Evolutionary conservation across 2,797 vertebrate genomes (phyloP), one percentile per base, ranked within the genome.

Genomic region (Pangasius djambal): DNA sequence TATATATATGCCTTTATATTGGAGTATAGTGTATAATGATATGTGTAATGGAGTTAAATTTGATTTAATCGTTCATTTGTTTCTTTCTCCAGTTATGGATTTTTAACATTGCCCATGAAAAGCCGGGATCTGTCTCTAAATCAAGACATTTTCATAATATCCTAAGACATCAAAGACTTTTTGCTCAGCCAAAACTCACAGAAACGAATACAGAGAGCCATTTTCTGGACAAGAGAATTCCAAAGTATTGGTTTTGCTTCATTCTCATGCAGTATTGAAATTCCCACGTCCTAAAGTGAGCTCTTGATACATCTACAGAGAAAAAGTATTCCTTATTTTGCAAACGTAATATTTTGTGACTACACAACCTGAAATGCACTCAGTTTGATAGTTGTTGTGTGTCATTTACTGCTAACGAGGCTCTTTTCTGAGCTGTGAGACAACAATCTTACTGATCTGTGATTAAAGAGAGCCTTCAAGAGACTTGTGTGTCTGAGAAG

Each of bases 391-490:
- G n/a, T 69, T 81, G 44, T 86, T 86, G 40, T 86, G 40, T 67
- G 63, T 86, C 86, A 91, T 59, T 69, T 55, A 83, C 87, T 87
- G 93, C 92, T 92, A 90, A 90, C 92, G 90, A 92, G 91, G 90
- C 86, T 88, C n/a, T 91, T 91, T 89, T 83, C 84, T 86, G 90
- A 89, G 79, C 34, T 78, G n/a, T 65, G 81, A 86, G 83, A 70
- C 61, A 72, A 59, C 89, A 89, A 91, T 89, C 91, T 92, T 90
- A 79, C 91, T 91, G 91, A 86, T 91, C 91, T 93, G 90, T 92
- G 87, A 92, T 91, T 89, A 91, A 93, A 93, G 88, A 90, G 44
- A 91, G 67, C 40, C 50, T 89, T 28, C 52, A 79, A 84, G 48
- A 59, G 74, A 59, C n/a, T 88, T 37, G 55, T 65, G 75, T 88